A percentile compares a stretch with the other conserved stretches of the same genome.
These are phyloP conservation scores for Ophion ellenae DNA, from an alignment of 2,888 invertebrate species.

Conservation along the genomic window DNA sequence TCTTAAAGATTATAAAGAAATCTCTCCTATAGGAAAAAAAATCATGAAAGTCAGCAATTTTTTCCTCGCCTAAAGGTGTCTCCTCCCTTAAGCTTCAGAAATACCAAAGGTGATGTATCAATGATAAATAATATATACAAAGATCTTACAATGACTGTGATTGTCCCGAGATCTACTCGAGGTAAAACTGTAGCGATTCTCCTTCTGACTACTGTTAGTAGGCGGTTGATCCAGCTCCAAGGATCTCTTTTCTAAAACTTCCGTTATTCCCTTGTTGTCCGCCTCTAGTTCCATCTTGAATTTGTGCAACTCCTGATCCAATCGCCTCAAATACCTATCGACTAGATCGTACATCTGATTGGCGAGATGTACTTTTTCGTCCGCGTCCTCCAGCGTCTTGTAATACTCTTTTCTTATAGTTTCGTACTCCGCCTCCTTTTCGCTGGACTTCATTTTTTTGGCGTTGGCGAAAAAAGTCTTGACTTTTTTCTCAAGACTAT, in stretches of 20 bases:
- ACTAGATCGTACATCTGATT: constrained; percentile 98
- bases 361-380: constrained; percentile 97
- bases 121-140: not conserved
- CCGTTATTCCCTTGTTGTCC: constrained; percentile 99
- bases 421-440: constrained; percentile 93
- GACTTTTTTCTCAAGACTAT: constrained; percentile 95
- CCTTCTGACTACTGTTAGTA: constrained; percentile 90
- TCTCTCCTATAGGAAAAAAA: too few relatives aligned
- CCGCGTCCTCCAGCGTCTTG: constrained; percentile 96
- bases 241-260: constrained; percentile 96
- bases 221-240: constrained; percentile 92
- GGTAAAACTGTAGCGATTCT: constrained; percentile 88
- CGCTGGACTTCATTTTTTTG: constrained; percentile 89
- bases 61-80: too few relatives aligned
- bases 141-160: constrained; percentile 81
- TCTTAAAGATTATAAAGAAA: too few relatives aligned
- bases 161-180: constrained; percentile 81
- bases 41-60: too few relatives aligned
- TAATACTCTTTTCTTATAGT: constrained; percentile 94
- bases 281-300: constrained; percentile 99
- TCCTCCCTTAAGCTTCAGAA: too few relatives aligned
- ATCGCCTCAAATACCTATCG: constrained; percentile 94
- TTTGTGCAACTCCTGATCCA: constrained; percentile 96
- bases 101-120: too few relatives aligned
- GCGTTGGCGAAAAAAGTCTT: constrained; percentile 94